These are phyloP conservation scores for Orientallactaga bullata DNA, from an alignment of 2,113 vertebrate genomes.

Conservation along the genomic window DNA sequence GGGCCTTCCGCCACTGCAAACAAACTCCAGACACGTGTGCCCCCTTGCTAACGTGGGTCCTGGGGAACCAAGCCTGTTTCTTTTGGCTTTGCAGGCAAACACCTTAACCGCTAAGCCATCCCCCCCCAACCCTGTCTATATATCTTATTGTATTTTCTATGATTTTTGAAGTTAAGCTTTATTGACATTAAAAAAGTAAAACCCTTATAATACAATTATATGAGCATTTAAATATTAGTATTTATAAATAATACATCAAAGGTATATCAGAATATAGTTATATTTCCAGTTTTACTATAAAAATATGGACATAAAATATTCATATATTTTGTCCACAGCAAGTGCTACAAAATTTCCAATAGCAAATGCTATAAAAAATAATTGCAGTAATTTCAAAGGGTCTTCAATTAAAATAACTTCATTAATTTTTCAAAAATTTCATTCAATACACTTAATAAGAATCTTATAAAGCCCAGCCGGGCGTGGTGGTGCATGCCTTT, in stretches of 20 bases:
- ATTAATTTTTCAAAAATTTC: not conserved
- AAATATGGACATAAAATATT: not conserved
- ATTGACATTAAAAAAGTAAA: not conserved
- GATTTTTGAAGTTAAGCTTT: not conserved
- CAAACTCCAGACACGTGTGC: too few species aligned
- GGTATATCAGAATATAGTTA: not conserved
- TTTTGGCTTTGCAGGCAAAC: too few species aligned
- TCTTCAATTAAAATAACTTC: conserved; percentile 8
- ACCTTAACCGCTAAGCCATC: too few species aligned
- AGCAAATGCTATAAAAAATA: not conserved
- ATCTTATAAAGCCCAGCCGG: not conserved
- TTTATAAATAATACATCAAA: not conserved
- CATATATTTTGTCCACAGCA: not conserved
- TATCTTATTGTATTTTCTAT: not conserved
- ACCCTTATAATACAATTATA: not conserved
- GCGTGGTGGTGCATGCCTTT: too few species aligned
- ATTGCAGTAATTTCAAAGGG: not conserved
- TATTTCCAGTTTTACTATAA: not conserved
- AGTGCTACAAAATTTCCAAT: conserved; percentile 39
- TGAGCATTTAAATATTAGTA: not conserved
- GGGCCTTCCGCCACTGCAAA: too few species aligned
- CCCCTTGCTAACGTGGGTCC: too few species aligned
- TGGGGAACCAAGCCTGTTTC: too few species aligned
- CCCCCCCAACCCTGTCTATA: too few species aligned
- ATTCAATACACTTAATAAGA: conserved; percentile 31